Percentiles rank a stretch among this genome's conserved stretches.
Evolutionary conservation across 2,888 invertebrate species (phyloP).

Genomic region (Macrosiphum euphorbiae): DNA sequence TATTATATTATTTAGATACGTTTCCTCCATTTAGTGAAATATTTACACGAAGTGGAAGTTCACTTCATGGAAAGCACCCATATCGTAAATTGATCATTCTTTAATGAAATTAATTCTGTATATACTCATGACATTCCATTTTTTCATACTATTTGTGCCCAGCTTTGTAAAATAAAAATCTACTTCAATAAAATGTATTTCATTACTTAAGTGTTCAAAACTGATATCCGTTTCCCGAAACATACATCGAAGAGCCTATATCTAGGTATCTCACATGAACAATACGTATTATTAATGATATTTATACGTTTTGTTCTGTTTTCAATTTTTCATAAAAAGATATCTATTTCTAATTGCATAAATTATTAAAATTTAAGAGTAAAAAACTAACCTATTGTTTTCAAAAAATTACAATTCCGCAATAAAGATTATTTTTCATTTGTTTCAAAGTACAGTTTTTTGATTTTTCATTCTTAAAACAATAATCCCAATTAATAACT

Average conservation of each 20-base stretch:
- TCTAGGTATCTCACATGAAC: too few relatives aligned
- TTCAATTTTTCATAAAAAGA: not conserved
- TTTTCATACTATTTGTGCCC: not conserved
- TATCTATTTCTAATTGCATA: not conserved
- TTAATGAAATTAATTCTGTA: not conserved
- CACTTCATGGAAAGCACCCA: not conserved
- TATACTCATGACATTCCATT: not conserved
- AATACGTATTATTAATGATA: not conserved
- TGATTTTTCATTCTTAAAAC: not conserved
- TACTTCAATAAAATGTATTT: not conserved
- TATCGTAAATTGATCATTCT: not conserved
- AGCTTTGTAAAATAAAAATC: not conserved
- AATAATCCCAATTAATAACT: not conserved
- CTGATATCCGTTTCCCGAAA: not conserved
- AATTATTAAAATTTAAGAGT: not conserved
- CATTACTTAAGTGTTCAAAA: not conserved
- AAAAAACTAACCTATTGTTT: not conserved
- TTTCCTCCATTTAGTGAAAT: not conserved
- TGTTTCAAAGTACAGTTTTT: not conserved
- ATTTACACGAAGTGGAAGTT: not conserved
- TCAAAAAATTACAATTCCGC: not conserved
- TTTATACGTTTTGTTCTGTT: not conserved
- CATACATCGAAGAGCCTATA: too few relatives aligned
- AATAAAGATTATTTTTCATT: not conserved
- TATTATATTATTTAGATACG: too few relatives aligned